Evolutionary conservation across 2,113 vertebrate genomes (phyloP), one percentile per base, ranked within the genome.

Genomic region (Ictalurus furcatus): DNA sequence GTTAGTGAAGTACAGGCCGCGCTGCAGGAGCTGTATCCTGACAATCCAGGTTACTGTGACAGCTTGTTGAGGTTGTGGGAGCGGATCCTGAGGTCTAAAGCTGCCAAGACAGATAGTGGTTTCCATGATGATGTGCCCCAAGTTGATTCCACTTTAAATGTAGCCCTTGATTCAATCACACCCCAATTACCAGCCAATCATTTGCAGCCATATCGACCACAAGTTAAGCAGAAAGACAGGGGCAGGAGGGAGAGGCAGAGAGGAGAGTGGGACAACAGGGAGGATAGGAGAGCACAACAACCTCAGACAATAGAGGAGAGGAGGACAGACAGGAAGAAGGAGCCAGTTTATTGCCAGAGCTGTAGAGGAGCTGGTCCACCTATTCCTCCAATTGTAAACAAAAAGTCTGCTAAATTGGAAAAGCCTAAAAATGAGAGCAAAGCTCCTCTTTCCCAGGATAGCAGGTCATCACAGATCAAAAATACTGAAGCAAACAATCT

Each of bases 1-100:
- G 80, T 97, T 92, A 96, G 94, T 90, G 94, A 93, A 73, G 93
- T 99, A 69, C 96, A 97, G 92, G 92, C 96, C 48, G 97, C 97
- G 11, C 90, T 98, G 58, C 95, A 97, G 88, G 98, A 98, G 88
- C 95, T 99, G 85, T 97, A 95, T 88, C 97, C 97, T 71, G 95
- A 95, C 52, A 96, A 93, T 90, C 94, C 94, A 13, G 95, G 94
- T 44, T 96, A 95, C 88, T 87, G 93, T 28, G 91, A 93, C 0
- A 89, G 93, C 28, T 89, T 95, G 19, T 95, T 96, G 74, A 94
- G 92, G n/a, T 94, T 94, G 56, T 96, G 95, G 94, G 95, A 96
- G 87, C 96, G 95, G 59, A 96, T 95, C 65, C 96, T 96, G 54
- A 95, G 94, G 79, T 94, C 95, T 85, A 97, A 96, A 89, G 92